A percentile compares a stretch with the other conserved stretches of the same genome.
These are phyloP conservation scores for Thalassophryne amazonica DNA, from an alignment of 2,797 vertebrate genomes.

Conservation along the genomic window DNA sequence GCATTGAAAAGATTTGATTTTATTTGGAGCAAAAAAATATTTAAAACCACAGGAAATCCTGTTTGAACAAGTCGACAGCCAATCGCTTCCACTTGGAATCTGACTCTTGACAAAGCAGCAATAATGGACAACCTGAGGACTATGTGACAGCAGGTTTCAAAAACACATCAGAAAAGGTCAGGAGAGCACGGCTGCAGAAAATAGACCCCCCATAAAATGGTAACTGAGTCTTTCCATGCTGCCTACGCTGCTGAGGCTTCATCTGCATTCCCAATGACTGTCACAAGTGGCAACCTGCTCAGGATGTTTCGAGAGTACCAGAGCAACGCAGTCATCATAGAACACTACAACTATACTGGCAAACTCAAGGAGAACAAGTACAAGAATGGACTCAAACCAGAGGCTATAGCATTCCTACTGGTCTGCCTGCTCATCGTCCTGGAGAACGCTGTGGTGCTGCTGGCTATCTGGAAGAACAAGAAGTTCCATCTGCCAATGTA, in stretches of 20 bases:
- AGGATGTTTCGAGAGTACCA: slow-evolving; percentile 76
- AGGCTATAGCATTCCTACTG: slow-evolving; percentile 79
- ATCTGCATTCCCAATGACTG: slow-evolving; percentile 16
- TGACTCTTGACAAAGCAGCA: not conserved
- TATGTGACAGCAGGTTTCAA: slow-evolving; percentile 9
- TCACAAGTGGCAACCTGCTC: slow-evolving; percentile 35
- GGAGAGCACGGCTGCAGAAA: not conserved
- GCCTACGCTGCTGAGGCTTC: slow-evolving; percentile 32
- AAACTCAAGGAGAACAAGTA: slow-evolving; percentile 82
- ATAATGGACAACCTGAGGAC: slow-evolving; percentile 43
- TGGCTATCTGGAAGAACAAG: slow-evolving; percentile 87
- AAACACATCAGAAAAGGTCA: not conserved
- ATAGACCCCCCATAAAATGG: slow-evolving; percentile 18
- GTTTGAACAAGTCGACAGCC: slow-evolving; percentile 19
- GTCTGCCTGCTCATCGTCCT: slow-evolving; percentile 85
- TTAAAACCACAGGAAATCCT: slow-evolving; percentile 49
- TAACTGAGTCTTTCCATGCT: slow-evolving; percentile 48
- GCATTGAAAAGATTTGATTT: slow-evolving; percentile 12
- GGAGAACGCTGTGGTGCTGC: slow-evolving; percentile 86
- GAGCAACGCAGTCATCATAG: slow-evolving; percentile 72
- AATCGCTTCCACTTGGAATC: not conserved
- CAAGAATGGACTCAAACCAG: slow-evolving; percentile 77
- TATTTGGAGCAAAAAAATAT: slow-evolving; percentile 9
- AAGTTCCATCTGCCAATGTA: slow-evolving; percentile 92
- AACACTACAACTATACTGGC: slow-evolving; percentile 88